A percentile compares a stretch with the other conserved stretches of the same genome.
Evolutionary conservation across 2,888 invertebrate species (phyloP).

Genomic region (Xylophagus ater): DNA sequence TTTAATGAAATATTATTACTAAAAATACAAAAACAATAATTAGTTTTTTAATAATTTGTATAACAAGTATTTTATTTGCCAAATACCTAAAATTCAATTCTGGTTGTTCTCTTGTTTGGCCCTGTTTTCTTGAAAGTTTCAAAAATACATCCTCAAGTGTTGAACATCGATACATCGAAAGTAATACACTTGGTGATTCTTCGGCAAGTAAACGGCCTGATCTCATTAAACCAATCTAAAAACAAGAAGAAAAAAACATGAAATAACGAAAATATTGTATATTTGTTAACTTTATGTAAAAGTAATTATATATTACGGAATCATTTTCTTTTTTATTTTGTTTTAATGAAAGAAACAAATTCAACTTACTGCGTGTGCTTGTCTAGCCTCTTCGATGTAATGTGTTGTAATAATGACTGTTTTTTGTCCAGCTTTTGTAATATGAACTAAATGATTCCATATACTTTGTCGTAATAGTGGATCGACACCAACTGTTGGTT

Average conservation of each 20-base stretch:
- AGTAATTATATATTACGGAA: too few relatives aligned
- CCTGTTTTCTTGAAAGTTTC: constrained; percentile 73
- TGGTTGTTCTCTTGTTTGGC: constrained; percentile 44
- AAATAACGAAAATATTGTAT: constrained; percentile 14
- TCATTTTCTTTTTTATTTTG: too few relatives aligned
- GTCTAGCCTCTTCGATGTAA: constrained; percentile 91
- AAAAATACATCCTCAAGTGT: constrained; percentile 88
- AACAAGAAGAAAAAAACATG: constrained; percentile 21
- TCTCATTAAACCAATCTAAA: constrained; percentile 87
- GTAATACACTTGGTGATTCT: constrained; percentile 72
- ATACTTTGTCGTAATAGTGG: constrained; percentile 82
- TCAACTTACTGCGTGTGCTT: constrained; percentile 74
- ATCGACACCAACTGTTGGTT: constrained; percentile 89
- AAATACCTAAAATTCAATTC: constrained; percentile 39
- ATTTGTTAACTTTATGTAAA: constrained; percentile 1
- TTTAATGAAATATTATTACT: constrained; percentile 70
- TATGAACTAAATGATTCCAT: constrained; percentile 86
- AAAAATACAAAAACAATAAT: too few relatives aligned
- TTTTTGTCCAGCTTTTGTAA: constrained; percentile 80
- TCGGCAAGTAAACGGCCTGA: constrained; percentile 84
- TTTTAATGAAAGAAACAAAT: constrained; percentile 7
- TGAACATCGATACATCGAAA: constrained; percentile 72
- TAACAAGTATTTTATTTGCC: not conserved
- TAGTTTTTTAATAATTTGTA: not conserved
- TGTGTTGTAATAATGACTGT: constrained; percentile 89